These are phyloP conservation scores for Talpa occidentalis DNA, from an alignment of 2,113 vertebrate genomes.

Conservation along the genomic window DNA sequence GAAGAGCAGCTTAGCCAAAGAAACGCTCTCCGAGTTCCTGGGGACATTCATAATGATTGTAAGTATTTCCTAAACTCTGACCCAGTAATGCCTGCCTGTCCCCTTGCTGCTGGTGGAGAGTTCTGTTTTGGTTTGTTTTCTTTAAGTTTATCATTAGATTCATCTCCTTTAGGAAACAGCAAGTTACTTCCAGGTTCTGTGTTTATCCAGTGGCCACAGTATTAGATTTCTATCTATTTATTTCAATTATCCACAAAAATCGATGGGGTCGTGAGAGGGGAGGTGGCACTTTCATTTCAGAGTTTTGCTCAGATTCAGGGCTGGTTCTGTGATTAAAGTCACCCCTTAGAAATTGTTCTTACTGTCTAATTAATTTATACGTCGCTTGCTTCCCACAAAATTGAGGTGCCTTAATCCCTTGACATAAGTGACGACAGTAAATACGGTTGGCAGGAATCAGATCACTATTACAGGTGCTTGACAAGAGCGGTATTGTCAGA, in stretches of 20 bases:
- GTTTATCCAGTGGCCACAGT: not conserved
- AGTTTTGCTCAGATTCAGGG: not conserved
- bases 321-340: not conserved
- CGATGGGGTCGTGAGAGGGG: not conserved
- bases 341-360: not conserved
- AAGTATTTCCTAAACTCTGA: slow-evolving; percentile 86
- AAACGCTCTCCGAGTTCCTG: slow-evolving; percentile 95
- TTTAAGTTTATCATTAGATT: not conserved
- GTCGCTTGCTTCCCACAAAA: not conserved
- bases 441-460: not conserved
- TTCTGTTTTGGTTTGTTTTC: not conserved
- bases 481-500: not conserved
- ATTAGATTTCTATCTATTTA: not conserved
- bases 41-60: slow-evolving; percentile 96
- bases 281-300: not conserved
- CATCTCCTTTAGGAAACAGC: not conserved
- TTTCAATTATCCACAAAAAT: not conserved
- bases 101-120: not conserved
- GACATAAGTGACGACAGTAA: not conserved
- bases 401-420: not conserved
- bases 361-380: slow-evolving; percentile 3
- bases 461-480: not conserved
- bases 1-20: slow-evolving; percentile 91
- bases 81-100: not conserved
- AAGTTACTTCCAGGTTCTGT: not conserved